A percentile compares a stretch with the other conserved stretches of the same genome.
Conservation (phyloP, 2,888 invertebrate genomes). For the Himalopsyche kuldschensis region DNA sequence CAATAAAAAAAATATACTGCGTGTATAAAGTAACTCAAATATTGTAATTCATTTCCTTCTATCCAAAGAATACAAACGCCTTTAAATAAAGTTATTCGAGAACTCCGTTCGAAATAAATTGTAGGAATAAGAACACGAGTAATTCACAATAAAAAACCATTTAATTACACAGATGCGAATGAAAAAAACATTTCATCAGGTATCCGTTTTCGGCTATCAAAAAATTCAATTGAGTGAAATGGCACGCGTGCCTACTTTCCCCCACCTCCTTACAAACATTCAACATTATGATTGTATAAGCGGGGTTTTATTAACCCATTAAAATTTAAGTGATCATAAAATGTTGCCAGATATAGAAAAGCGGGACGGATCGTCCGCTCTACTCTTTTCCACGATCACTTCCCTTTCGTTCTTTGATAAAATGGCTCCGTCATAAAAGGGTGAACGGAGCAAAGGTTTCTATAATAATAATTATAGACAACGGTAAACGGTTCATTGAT, state of each 20-base stretch:
- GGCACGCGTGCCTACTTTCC: constrained; percentile 24
- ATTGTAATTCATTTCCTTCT: no score
- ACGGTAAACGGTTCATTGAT: no score
- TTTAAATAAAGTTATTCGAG: no score
- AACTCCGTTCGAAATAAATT: background rate
- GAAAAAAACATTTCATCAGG: constrained; percentile 20
- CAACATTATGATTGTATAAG: constrained; percentile 58
- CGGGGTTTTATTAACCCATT: constrained; percentile 59
- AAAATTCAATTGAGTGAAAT: constrained; percentile 30
- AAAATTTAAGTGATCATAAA: constrained; percentile 59
- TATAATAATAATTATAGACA: no score
- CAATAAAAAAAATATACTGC: no score
- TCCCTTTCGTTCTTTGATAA: background rate
- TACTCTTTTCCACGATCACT: constrained; percentile 3
- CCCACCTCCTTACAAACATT: constrained; percentile 49
- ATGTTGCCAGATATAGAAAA: constrained; percentile 43
- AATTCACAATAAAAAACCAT: background rate
- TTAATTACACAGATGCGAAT: background rate
- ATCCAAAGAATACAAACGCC: no score
- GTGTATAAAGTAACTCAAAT: no score
- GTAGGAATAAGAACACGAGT: background rate
- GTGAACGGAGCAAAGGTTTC: background rate
- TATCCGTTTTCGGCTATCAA: constrained; percentile 13
- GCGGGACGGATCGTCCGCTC: constrained; percentile 14
- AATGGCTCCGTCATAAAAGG: background rate